Percentiles rank a stretch among this genome's conserved stretches.
phyloP scores from a whole-genome alignment of 2,888 invertebrate genomes.

The Chymomyza fuscimana region DNA sequence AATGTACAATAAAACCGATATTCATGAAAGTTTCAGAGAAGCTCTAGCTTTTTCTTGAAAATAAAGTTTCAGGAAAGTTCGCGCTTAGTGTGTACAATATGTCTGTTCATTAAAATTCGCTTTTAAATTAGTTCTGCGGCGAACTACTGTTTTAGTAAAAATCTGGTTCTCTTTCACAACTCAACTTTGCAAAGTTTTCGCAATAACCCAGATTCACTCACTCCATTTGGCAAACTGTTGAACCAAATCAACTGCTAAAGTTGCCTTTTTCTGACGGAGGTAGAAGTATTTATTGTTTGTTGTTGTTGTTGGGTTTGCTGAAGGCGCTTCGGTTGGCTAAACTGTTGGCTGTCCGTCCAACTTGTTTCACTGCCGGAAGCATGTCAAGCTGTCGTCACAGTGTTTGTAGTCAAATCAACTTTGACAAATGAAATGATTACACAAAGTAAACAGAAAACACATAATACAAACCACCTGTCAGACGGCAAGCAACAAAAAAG shows the following conservation, averaged over 20 bases:
- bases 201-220: not conserved
- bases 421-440: constrained; percentile 73
- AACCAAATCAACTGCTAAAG: not conserved
- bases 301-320: not conserved
- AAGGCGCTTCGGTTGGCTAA: not conserved
- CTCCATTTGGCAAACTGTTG: not conserved
- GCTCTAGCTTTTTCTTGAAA: no score
- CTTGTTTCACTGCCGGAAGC: not conserved
- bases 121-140: no score
- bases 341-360: not conserved
- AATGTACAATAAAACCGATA: no score
- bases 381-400: constrained; percentile 48
- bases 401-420: constrained; percentile 57
- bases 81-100: no score
- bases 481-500: constrained; percentile 37
- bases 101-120: no score
- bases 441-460: constrained; percentile 64
- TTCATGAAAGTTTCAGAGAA: no score
- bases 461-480: constrained; percentile 69
- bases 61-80: no score
- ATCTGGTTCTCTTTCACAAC: not conserved
- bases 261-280: not conserved
- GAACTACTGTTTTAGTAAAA: no score
- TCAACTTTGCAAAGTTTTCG: no score
- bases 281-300: not conserved